Evolutionary conservation across 1,140 invertebrate species (phyloP), one percentile per base, ranked within the genome.

Genomic region (Anadara kagoshimensis): DNA sequence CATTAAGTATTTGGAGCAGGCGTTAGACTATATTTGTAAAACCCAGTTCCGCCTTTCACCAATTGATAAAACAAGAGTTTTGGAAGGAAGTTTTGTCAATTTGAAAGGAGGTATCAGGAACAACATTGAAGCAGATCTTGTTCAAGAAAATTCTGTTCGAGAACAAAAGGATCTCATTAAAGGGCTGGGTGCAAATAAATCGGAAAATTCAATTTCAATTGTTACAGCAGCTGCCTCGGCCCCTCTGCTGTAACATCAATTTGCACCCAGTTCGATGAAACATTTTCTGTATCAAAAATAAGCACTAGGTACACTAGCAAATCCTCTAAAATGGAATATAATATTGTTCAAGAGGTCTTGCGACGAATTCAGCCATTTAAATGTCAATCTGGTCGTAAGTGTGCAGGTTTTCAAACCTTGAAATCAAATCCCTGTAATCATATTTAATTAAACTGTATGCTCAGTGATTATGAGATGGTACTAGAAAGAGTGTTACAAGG

Each of bases 111-210:
- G 65, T 54, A 26, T 53, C 20, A 62, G 69, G 11, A 64, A 56
- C 29, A 72, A 64, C 36, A 59, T 64, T 47, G 69, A 72, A 44
- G 41, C 29, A n/a, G 69, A 72, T 22, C 47, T 72, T 18, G 69
- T 72, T 36, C 59, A 72, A 41, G 69, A 64, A 24, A 26, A 72
- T 56, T 64, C 61, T 49, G 69, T 72, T 29, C 41, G 69, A 26
- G 57, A 72, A 49, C 69, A 72, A 54, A 72, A 72, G 41, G 69
- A 63, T 26, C 49, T 72, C 41, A 72, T 72, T 11, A 72, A 53
- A 26, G 59, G 58, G 26, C 44, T 72, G 11, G 69, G 69, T 44
- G 69, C 69, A 22, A 72, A 72, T 29, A 72, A 72, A 47, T 57
- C 16, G 36, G 51, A 72, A 16, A 72, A 57, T 26, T 45, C 45